Evolutionary conservation across 2,797 vertebrate genomes (phyloP).

Genomic region (Onychomys torridus): DNA sequence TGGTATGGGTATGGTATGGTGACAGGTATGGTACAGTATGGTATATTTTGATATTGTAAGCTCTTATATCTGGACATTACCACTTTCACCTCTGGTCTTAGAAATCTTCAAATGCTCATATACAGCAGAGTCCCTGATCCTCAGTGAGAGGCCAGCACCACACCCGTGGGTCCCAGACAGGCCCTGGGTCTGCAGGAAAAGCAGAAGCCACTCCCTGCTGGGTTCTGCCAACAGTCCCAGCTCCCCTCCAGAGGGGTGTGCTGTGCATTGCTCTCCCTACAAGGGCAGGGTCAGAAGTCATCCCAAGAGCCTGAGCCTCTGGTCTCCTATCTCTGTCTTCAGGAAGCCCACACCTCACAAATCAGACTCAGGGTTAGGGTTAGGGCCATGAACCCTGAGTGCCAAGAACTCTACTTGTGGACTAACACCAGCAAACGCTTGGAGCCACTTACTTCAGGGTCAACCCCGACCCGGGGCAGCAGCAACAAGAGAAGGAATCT

Average conservation of each 20-base stretch:
- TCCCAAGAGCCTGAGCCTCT: background rate
- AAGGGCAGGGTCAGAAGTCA: constrained; percentile 60
- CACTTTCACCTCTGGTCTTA: background rate
- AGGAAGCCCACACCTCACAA: constrained; percentile 60
- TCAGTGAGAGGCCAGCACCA: fast-evolving
- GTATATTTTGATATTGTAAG: background rate
- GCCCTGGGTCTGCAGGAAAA: background rate
- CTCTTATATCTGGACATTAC: background rate
- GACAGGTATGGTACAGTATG: too few relatives aligned
- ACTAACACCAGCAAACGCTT: background rate
- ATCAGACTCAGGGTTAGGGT: background rate
- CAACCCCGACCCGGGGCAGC: background rate
- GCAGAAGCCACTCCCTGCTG: background rate
- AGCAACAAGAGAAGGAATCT: background rate
- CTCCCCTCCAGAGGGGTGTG: background rate
- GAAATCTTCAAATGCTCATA: background rate
- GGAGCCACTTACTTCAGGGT: background rate
- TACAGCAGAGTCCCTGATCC: fast-evolving
- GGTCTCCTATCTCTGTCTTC: background rate
- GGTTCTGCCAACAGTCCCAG: background rate
- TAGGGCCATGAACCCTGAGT: background rate
- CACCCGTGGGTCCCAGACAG: fast-evolving
- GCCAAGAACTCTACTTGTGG: background rate
- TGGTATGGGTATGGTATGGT: too few relatives aligned
- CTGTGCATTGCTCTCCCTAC: background rate